These are phyloP conservation scores for Sorex araneus DNA, from an alignment of 2,113 vertebrate genomes.

Conservation along the genomic window DNA sequence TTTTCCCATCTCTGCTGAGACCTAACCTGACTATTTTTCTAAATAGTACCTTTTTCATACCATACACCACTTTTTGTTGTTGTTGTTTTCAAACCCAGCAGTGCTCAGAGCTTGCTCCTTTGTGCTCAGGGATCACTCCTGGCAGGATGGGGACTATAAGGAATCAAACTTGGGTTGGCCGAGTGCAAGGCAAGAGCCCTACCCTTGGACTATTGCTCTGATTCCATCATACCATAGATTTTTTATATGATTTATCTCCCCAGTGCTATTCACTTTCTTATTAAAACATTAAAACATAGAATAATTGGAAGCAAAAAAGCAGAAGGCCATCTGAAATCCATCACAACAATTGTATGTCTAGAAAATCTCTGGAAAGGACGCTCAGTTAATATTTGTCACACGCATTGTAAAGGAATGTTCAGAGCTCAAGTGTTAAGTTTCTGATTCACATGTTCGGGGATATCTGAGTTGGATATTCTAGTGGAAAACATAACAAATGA, in stretches of 20 bases:
- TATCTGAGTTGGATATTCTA: constrained; percentile 3
- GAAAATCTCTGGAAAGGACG: neutral
- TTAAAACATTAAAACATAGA: neutral
- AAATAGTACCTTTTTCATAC: neutral
- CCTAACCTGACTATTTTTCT: neutral
- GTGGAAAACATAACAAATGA: constrained; percentile 43
- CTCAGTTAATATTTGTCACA: neutral
- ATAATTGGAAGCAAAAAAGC: too few relatives aligned
- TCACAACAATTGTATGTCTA: neutral
- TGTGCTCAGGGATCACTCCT: too few relatives aligned
- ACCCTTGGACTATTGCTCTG: too few relatives aligned
- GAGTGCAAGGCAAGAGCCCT: too few relatives aligned
- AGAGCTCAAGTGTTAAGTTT: neutral
- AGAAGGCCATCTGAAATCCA: neutral
- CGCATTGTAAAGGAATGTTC: neutral
- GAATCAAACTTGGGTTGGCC: too few relatives aligned
- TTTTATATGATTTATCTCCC: neutral
- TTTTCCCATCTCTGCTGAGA: neutral
- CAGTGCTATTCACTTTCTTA: neutral
- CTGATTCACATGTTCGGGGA: neutral
- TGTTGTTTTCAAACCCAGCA: neutral
- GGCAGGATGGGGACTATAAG: too few relatives aligned
- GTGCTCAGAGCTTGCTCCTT: too few relatives aligned
- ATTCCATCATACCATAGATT: too few relatives aligned
- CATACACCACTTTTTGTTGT: too few relatives aligned